phyloP scores from a whole-genome alignment of 2,888 invertebrate genomes.

The Cephus sareptanus region DNA sequence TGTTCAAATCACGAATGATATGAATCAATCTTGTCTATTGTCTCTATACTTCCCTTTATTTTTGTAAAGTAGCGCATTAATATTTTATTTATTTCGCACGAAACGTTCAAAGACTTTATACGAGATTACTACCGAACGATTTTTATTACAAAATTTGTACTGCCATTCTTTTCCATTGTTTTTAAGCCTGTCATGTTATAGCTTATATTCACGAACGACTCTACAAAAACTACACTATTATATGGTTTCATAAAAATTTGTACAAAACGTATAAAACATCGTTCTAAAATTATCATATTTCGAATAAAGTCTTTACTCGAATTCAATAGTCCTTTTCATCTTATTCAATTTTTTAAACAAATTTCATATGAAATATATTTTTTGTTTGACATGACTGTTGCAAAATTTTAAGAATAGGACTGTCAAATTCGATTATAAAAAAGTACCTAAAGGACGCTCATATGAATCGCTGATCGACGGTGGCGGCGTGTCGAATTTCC shows the following conservation, averaged over 20 bases:
- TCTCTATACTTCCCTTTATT: background rate
- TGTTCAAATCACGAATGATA: background rate
- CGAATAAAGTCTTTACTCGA: slow-evolving; percentile 25
- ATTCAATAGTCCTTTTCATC: slow-evolving; percentile 27
- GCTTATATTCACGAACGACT: background rate
- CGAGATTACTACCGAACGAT: slow-evolving; percentile 9
- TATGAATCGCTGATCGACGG: background rate
- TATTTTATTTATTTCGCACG: slow-evolving; percentile 41
- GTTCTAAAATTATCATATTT: background rate
- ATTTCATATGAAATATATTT: background rate
- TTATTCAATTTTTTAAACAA: background rate
- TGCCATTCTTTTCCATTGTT: background rate
- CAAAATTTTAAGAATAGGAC: background rate
- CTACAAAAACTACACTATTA: background rate
- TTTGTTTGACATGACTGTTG: background rate
- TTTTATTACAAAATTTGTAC: background rate
- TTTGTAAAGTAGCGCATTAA: slow-evolving; percentile 39
- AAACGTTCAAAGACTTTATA: slow-evolving; percentile 19
- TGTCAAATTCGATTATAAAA: background rate
- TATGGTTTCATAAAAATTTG: background rate
- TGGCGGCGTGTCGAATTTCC: background rate
- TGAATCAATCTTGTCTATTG: background rate
- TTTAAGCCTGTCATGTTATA: background rate
- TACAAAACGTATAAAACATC: background rate
- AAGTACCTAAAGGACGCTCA: background rate